Base-by-base conservation (phyloP, 2,113 vertebrate species). In the Ifrita kowaldi region DNA sequence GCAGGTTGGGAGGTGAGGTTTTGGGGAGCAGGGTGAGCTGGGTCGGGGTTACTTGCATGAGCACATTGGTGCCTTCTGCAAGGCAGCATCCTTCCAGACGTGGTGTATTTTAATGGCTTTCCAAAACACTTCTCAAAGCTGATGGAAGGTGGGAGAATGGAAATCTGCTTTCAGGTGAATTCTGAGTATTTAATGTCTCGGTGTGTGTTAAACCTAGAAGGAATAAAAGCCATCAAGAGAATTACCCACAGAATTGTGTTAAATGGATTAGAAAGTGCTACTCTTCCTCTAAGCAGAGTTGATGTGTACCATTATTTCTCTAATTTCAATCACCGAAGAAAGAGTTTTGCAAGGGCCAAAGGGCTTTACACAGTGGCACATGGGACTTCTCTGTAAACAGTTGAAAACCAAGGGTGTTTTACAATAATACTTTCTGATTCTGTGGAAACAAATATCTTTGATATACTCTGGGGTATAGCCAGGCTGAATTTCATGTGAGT, bases 361-460 rank as follows among this genome's bases (percentile, higher is more conserved):
- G 74, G 85, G 89, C 84, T 95, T 92, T 90, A 47, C 71, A 47
- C 23, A 14, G 26, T 50, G 69, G 60, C 80, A 86, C 32, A 3
- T 55, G 56, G 70, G 91, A 91, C 81, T 96, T 78, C 65, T 96
- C 70, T 6, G 13, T 56, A 83, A 92, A 87, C 86, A 85, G 75
- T 83, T 90, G 56, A 95, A 90, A 96, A 81, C 80, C 46, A 41
- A 56, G 78, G 37, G 30, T 94, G 67, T 87, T 91, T 89, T 87
- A 83, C 82, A 80, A 35, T 78, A 89, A 84, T 90, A 60, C 84
- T 96, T 93, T 71, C 55, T 84, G 70, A 75, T 90, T 95, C 85
- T 89, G 3, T 84, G 69, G 96, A 74, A 96, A 93, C 78, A 89
- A 90, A 71, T 89, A 86, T 60, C 84, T 95, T 84, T 95, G 17